Evolutionary conservation across 2,888 invertebrate genomes (phyloP).

Genomic region (Netelia fuscicornis): DNA sequence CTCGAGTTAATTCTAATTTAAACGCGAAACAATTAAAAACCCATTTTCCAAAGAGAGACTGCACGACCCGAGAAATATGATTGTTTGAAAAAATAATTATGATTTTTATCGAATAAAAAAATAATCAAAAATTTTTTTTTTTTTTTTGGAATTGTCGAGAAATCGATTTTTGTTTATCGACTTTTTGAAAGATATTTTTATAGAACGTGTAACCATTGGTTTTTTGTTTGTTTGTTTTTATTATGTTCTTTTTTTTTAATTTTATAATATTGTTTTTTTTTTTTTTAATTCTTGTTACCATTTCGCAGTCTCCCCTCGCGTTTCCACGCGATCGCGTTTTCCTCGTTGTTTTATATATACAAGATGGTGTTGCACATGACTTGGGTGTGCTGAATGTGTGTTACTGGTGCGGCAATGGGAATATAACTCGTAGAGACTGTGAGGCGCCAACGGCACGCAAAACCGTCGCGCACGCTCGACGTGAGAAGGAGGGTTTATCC

Average conservation of each 20-base stretch:
- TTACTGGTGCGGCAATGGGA: slow-evolving; percentile 43
- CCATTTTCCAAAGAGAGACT: background rate
- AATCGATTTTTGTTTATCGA: too few relatives aligned
- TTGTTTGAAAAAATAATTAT: background rate
- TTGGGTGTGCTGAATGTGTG: slow-evolving; percentile 21
- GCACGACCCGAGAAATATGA: background rate
- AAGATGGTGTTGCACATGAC: slow-evolving; percentile 3
- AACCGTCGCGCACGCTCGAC: slow-evolving; percentile 11
- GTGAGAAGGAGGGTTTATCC: too few relatives aligned
- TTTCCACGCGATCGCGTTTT: slow-evolving; percentile 11
- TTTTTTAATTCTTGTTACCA: background rate
- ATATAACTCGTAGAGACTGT: slow-evolving; percentile 33
- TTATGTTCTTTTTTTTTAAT: too few relatives aligned
- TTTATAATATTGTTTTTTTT: background rate
- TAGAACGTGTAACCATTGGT: background rate
- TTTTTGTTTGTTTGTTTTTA: too few relatives aligned
- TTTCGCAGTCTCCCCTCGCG: background rate
- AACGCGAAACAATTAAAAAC: background rate
- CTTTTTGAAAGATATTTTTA: too few relatives aligned
- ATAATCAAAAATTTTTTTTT: too few relatives aligned
- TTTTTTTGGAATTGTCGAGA: too few relatives aligned
- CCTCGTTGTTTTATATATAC: slow-evolving; percentile 1
- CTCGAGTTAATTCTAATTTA: too few relatives aligned
- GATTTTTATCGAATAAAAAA: background rate
- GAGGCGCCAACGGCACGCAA: slow-evolving; percentile 38